phyloP scores from a whole-genome alignment of 2,113 vertebrate genomes.

The Bambusicola thoracicus region DNA sequence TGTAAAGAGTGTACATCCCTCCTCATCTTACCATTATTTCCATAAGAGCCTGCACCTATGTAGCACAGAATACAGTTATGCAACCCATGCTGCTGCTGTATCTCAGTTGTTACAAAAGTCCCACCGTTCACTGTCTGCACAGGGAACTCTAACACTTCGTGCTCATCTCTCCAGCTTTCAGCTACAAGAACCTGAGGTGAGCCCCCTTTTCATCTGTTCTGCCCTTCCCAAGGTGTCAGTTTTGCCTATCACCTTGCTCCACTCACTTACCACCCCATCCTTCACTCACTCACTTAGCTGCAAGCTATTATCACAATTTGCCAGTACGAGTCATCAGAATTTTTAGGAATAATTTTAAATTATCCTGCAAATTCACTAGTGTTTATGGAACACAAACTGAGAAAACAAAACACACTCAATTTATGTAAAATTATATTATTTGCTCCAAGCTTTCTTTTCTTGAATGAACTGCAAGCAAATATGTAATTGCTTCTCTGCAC shows the following conservation, averaged over 20 bases:
- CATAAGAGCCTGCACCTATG: neutral
- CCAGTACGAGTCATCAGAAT: neutral
- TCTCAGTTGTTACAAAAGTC: neutral
- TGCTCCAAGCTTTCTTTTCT: neutral
- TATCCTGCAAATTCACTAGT: neutral
- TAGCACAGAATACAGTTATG: neutral
- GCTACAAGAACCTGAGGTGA: neutral
- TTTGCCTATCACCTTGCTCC: neutral
- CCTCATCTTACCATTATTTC: neutral
- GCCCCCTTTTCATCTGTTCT: neutral
- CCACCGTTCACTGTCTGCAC: neutral
- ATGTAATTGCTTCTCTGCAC: neutral
- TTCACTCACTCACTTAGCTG: neutral
- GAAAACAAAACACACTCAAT: neutral
- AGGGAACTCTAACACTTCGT: neutral
- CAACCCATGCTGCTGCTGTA: neutral
- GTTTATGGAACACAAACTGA: neutral
- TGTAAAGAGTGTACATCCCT: neutral
- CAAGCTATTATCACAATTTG: neutral
- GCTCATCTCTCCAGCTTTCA: neutral
- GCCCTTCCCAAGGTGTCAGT: neutral
- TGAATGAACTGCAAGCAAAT: neutral
- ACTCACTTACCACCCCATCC: neutral
- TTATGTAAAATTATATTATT: neutral
- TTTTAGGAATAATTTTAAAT: neutral